Evolutionary conservation across 2,113 vertebrate species (phyloP), one percentile per base, ranked within the genome.

Genomic region (Holacanthus passer): DNA sequence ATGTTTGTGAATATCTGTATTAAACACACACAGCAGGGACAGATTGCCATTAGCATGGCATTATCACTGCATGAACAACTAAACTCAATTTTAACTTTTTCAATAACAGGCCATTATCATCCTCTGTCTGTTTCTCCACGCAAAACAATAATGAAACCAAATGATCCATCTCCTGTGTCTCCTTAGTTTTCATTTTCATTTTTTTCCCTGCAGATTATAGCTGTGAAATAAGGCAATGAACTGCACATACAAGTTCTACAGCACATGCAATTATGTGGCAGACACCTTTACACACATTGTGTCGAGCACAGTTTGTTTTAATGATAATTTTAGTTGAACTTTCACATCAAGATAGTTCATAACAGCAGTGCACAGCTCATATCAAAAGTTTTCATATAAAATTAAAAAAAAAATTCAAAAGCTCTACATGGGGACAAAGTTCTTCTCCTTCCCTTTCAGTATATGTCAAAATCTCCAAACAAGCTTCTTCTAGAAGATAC

Each of bases 301-400:
- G 7, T 11, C 3, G 1, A n/a, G 5, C 14, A 16, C 3, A 45
- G 22, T 70, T 55, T 41, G n/a, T 27, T 64, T 64, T 13, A 43
- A 29, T 56, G 0, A 13, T 56, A 10, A 31, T 9, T 22, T 4
- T 47, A 32, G 45, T 22, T 45, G n/a, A 22, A 7, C 9, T 41
- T 13, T 5, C 9, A 24, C 4, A 3, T 48, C 62, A 76, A 10
- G 16, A 47, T 48, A 59, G 27, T 68, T 4, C 14, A 78, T 39
- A 14, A 9, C 9, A n/a, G 50, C 2, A 48, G 17, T 35, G 16
- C 10, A 52, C 7, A 27, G 16, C 3, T 31, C 13, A 13, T 24
- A 65, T n/a, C n/a, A n/a, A n/a, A n/a, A n/a, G 53, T 64, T 55
- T 70, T 70, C 11, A 77, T 32, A 31, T 20, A 10, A 29, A n/a